Base-by-base conservation (phyloP, 2,888 invertebrate species). In the Psylliodes chrysocephalus region DNA sequence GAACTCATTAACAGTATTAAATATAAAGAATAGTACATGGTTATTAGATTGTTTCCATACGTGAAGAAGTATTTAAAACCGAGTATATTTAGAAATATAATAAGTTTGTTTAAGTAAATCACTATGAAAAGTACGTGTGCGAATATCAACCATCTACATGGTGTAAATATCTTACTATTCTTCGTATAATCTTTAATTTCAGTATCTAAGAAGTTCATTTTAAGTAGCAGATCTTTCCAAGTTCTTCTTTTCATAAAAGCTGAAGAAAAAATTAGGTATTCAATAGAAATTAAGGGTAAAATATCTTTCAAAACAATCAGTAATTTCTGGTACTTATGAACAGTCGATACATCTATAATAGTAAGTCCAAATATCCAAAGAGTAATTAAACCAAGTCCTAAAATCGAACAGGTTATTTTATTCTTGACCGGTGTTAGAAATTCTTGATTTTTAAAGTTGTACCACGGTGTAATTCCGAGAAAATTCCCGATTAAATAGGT, bases 391-490 rank as follows among this genome's bases (percentile, higher is more conserved):
- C 38, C 18, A 10, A 38, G 35, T 19, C 30, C 15, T 8, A 59
- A 22, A 25, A 59, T 22, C 2, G 22, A 10, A 22, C 38, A 30
- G n/a, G 38, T 49, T 1, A 59, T 17, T 12, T 14, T 14, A 18
- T 59, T 49, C 4, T 47, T 15, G 5, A 28, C 10, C 1, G 47
- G 35, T 22, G 22, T 18, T 33, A 14, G 8, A 17, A 59, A 59
- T 1, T 12, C 19, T 28, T 33, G 18, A n/a, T 19, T 49, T 5
- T 35, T 14, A 46, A 59, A 59, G 25, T 49, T 38, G 22, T 49
- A 59, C 59, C 59, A 59, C 7, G 59, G 59, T 1, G 49, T 49
- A n/a, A 59, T 40, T 19, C 49, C 19, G 4, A 59, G 25, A n/a
- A 49, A 8, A 18, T 59, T 59, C 25, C 59, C 59, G 1, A 59